Percentiles rank a stretch among this genome's conserved stretches.
These are phyloP conservation scores for Mechanitis mazaeus DNA, from an alignment of 2,888 invertebrate genomes.

Conservation along the genomic window DNA sequence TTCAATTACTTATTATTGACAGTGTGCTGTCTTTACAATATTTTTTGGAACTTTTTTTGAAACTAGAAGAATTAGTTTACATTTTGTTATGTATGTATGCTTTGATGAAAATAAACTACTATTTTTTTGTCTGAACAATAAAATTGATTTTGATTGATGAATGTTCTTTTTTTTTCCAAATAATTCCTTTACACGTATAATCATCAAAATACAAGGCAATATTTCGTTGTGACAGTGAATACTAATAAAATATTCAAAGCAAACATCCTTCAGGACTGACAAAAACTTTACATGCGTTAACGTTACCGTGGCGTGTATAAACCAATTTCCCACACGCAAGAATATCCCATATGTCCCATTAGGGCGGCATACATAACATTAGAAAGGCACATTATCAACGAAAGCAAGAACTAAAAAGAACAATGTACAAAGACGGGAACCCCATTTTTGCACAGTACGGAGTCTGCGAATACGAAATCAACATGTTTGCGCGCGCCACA, in stretches of 20 bases:
- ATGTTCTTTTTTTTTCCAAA: background rate
- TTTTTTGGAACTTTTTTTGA: no score
- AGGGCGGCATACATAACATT: slow-evolving; percentile 16
- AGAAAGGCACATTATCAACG: slow-evolving; percentile 8
- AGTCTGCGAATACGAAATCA: slow-evolving; percentile 49
- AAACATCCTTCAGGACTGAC: slow-evolving; percentile 5
- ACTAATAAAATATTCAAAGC: slow-evolving; percentile 5
- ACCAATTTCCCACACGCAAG: slow-evolving; percentile 21
- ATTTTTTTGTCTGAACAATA: no score
- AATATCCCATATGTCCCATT: slow-evolving; percentile 19
- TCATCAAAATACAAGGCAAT: slow-evolving; percentile 1
- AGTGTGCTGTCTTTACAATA: no score
- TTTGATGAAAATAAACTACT: no score
- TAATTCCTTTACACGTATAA: background rate
- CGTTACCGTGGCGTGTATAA: slow-evolving; percentile 14
- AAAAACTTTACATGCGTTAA: slow-evolving; percentile 6
- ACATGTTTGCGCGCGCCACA: slow-evolving; percentile 71
- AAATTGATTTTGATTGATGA: no score
- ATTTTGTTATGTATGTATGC: no score
- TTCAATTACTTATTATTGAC: no score
- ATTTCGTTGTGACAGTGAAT: background rate
- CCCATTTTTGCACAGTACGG: slow-evolving; percentile 40
- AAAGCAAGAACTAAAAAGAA: slow-evolving; percentile 30
- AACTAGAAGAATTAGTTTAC: no score
- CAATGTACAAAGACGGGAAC: slow-evolving; percentile 31